phyloP scores from a whole-genome alignment of 2,888 invertebrate species.

The Hypselothyrea guttata region DNA sequence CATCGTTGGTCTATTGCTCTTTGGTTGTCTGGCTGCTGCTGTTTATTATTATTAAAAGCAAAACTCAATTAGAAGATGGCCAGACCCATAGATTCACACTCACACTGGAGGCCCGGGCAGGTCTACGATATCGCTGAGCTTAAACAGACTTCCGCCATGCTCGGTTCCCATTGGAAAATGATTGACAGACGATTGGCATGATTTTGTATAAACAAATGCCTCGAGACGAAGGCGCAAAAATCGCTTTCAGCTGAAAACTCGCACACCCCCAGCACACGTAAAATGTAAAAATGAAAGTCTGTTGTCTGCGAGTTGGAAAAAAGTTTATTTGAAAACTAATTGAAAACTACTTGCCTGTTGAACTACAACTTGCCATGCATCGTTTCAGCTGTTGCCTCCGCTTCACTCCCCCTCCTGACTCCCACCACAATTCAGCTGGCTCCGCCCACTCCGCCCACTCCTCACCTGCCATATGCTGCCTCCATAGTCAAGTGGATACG shows the following conservation, averaged over 20 bases:
- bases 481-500: slow-evolving; percentile 44
- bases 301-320: slow-evolving; percentile 26
- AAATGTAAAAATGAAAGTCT: slow-evolving; percentile 70
- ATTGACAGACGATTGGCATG: slow-evolving; percentile 81
- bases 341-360: slow-evolving; percentile 61
- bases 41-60: slow-evolving; percentile 74
- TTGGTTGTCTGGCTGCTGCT: slow-evolving; percentile 24
- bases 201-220: slow-evolving; percentile 77
- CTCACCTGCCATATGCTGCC: slow-evolving; percentile 52
- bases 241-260: slow-evolving; percentile 39
- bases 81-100: slow-evolving; percentile 7
- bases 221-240: slow-evolving; percentile 45
- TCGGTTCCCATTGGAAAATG: slow-evolving; percentile 65
- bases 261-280: slow-evolving; percentile 10
- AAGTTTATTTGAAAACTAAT: slow-evolving; percentile 75
- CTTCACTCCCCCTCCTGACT: neutral
- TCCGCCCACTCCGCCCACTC: neutral
- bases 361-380: slow-evolving; percentile 33
- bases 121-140: slow-evolving; percentile 50
- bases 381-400: slow-evolving; percentile 21
- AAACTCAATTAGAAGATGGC: slow-evolving; percentile 69
- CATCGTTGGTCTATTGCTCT: no score
- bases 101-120: slow-evolving; percentile 12
- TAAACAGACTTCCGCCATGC: slow-evolving; percentile 76
- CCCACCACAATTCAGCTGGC: no score